phyloP scores from a whole-genome alignment of 2,797 vertebrate species.

The Calcarius lapponicus region DNA sequence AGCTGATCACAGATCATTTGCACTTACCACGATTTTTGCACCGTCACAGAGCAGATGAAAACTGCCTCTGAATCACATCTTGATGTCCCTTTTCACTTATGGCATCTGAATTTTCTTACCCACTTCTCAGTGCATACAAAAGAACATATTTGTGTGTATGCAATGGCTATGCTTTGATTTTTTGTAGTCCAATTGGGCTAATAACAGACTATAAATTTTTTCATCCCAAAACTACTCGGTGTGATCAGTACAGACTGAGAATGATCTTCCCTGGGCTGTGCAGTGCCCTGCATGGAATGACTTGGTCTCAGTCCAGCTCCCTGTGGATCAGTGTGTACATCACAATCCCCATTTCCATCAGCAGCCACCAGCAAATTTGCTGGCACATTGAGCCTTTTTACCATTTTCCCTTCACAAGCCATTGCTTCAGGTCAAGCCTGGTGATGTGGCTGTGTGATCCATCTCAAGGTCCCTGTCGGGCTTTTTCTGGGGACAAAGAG shows the following conservation, averaged over 20 bases:
- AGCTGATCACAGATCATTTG: background rate
- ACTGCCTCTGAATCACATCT: background rate
- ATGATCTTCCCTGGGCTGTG: background rate
- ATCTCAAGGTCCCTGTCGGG: background rate
- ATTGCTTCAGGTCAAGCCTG: conserved; percentile 13
- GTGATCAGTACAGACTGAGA: background rate
- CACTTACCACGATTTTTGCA: background rate
- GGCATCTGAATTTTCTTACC: background rate
- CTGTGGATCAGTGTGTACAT: conserved; percentile 16
- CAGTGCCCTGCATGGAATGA: conserved; percentile 2
- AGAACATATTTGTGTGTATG: background rate
- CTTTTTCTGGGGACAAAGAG: background rate
- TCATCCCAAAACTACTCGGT: background rate
- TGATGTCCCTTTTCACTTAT: background rate
- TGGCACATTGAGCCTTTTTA: conserved; percentile 3
- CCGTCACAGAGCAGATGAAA: background rate
- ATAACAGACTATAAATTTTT: background rate
- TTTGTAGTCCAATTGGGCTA: background rate
- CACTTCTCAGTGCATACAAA: background rate
- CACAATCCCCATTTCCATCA: conserved; percentile 1
- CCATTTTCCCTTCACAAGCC: conserved; percentile 38
- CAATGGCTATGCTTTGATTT: background rate
- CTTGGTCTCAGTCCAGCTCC: conserved; percentile 45
- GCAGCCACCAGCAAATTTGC: conserved; percentile 16
- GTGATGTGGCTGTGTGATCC: background rate